Conservation (phyloP, 2,113 vertebrate species). For the Haliaeetus leucogaster region DNA sequence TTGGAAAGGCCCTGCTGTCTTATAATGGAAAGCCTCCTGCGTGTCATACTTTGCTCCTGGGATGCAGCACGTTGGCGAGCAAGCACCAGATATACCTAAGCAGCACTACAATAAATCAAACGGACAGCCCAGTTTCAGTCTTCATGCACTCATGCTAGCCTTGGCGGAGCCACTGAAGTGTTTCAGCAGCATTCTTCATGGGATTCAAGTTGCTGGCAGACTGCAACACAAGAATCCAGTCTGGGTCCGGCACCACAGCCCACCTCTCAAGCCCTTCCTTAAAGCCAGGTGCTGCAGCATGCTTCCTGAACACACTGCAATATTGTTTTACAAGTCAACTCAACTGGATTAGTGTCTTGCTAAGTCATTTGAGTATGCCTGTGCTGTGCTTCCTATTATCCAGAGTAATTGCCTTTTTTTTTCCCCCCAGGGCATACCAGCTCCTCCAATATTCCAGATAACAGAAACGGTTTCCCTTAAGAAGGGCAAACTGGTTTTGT, state of each 20-base stretch:
- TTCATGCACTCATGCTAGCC: background rate
- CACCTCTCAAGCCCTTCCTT: background rate
- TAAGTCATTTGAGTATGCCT: too few species aligned
- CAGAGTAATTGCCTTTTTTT: background rate
- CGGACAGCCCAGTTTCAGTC: background rate
- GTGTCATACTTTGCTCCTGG: background rate
- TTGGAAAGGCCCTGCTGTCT: background rate
- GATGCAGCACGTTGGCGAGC: background rate
- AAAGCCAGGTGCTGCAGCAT: background rate
- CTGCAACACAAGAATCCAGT: background rate
- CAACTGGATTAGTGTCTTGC: background rate
- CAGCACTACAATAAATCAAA: background rate
- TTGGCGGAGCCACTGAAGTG: background rate
- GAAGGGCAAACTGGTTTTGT: background rate
- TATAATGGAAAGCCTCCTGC: background rate
- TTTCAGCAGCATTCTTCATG: background rate
- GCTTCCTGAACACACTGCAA: background rate
- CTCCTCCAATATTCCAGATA: background rate
- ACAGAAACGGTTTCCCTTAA: background rate
- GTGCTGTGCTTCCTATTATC: background rate
- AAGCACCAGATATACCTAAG: background rate
- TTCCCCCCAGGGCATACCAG: background rate
- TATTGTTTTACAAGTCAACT: background rate
- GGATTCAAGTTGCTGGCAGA: background rate
- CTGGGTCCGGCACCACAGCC: background rate